A percentile compares a stretch with the other conserved stretches of the same genome.
Conservation (phyloP, 2,888 invertebrate species). For the Pammene fasciana region DNA sequence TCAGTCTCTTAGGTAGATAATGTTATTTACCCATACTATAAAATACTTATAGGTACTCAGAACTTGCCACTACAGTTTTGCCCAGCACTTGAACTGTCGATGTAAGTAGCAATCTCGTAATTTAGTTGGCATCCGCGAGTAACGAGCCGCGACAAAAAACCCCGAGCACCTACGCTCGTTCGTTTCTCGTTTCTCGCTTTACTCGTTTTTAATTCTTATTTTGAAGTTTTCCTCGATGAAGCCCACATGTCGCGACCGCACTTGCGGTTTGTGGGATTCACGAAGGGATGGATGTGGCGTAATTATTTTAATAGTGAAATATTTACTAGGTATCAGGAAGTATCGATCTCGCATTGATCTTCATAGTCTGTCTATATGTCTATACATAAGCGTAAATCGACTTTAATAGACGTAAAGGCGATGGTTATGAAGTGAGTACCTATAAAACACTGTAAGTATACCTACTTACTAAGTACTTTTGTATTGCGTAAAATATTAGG, state of each 20-base stretch:
- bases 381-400: no score
- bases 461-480: no score
- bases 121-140: constrained; percentile 48
- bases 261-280: constrained; percentile 18
- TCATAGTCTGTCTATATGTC: no score
- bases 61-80: not conserved
- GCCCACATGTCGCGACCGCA: constrained; percentile 63
- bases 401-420: no score
- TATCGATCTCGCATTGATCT: no score
- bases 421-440: no score
- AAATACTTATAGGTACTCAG: no score
- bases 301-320: not conserved
- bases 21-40: no score
- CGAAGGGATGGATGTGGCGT: constrained; percentile 21
- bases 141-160: constrained; percentile 71
- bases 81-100: not conserved
- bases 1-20: no score
- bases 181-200: constrained; percentile 49
- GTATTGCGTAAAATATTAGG: no score
- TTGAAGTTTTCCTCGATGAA: constrained; percentile 65
- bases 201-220: constrained; percentile 56
- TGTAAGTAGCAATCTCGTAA: constrained; percentile 42
- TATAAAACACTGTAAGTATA: no score
- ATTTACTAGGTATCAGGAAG: not conserved
- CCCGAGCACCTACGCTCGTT: constrained; percentile 51